Conservation (phyloP, 2,113 vertebrate species). For the Cololabis saira region DNA sequence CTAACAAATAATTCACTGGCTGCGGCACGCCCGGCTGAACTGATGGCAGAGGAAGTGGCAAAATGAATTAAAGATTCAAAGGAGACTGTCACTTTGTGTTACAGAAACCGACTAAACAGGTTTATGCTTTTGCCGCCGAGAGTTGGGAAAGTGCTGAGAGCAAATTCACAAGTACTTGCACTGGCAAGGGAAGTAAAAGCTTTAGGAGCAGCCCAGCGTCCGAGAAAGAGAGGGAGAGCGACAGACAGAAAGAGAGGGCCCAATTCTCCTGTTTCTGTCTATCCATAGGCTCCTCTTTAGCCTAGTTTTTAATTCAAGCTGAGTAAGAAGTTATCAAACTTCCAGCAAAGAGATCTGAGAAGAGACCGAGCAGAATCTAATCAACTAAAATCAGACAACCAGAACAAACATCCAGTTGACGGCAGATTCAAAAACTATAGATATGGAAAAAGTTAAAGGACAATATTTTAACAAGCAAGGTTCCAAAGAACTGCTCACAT, state of each 20-base stretch:
- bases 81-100: constrained; percentile 91
- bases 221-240: constrained; percentile 40
- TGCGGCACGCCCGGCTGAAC: constrained; percentile 85
- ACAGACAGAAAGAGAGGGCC: constrained; percentile 41
- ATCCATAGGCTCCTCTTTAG: constrained; percentile 42
- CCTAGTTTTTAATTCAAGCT: constrained; percentile 58
- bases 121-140: constrained; percentile 80
- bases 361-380: constrained; percentile 29
- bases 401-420: constrained; percentile 22
- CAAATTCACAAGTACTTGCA: constrained; percentile 79
- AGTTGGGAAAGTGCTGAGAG: constrained; percentile 83
- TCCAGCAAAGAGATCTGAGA: constrained; percentile 37
- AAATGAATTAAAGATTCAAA: constrained; percentile 92
- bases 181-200: constrained; percentile 73
- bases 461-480: no score
- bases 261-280: constrained; percentile 60
- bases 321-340: constrained; percentile 41
- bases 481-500: background rate
- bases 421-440: no score
- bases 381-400: constrained; percentile 35
- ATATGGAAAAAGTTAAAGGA: no score
- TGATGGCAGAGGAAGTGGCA: constrained; percentile 90
- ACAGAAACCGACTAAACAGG: constrained; percentile 84
- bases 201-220: constrained; percentile 71
- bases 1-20: constrained; percentile 90